A percentile compares a stretch with the other conserved stretches of the same genome.
phyloP scores from a whole-genome alignment of 2,888 invertebrate genomes.

The Siphlonurus alternatus region DNA sequence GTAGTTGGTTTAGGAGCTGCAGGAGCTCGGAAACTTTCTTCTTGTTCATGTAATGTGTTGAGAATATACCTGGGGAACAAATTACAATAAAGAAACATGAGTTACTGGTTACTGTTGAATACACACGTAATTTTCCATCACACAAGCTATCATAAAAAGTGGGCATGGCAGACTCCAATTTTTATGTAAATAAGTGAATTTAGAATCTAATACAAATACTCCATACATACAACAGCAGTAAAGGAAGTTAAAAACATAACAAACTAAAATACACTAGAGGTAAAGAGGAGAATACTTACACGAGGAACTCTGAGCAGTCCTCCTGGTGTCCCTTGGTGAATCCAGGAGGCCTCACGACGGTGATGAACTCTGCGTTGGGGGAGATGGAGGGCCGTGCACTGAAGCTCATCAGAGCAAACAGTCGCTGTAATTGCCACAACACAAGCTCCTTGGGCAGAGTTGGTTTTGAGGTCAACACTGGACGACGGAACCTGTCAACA shows the following conservation, averaged over 20 bases:
- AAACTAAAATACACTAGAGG: no score
- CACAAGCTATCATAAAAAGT: no score
- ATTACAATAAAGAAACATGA: no score
- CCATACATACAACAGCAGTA: no score
- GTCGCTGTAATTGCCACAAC: constrained; percentile 47
- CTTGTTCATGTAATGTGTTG: neutral
- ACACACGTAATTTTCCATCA: no score
- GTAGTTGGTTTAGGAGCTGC: neutral
- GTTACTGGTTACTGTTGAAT: no score
- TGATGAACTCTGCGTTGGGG: constrained; percentile 47
- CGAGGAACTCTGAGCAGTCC: constrained; percentile 75
- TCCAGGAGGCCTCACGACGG: constrained; percentile 54
- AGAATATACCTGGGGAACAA: neutral
- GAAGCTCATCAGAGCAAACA: constrained; percentile 56
- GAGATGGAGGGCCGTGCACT: constrained; percentile 47
- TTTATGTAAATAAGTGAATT: no score
- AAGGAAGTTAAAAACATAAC: no score
- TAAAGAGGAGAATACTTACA: constrained; percentile 26
- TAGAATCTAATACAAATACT: no score
- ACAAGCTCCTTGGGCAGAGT: constrained; percentile 31
- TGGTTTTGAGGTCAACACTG: neutral
- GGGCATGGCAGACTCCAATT: no score
- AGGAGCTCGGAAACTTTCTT: neutral
- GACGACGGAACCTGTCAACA: neutral
- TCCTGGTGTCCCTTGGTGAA: constrained; percentile 66